phyloP scores from a whole-genome alignment of 2,797 vertebrate species.

The Cryptoprocta ferox region DNA sequence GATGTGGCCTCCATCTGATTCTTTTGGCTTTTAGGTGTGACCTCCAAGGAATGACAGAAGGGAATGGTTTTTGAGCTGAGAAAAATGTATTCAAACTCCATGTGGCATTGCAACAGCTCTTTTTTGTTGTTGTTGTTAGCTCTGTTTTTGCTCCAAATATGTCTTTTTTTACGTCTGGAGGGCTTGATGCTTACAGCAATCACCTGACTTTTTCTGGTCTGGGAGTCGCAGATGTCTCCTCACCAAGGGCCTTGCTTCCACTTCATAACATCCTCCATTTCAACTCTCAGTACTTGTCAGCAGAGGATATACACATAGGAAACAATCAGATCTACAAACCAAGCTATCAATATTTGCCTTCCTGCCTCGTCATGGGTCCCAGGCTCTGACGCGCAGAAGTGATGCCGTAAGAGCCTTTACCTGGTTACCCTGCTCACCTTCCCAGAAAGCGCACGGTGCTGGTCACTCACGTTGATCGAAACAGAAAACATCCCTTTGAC shows the following conservation, averaged over 20 bases:
- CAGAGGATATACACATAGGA: background rate
- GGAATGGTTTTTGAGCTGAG: background rate
- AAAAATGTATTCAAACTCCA: constrained; percentile 1
- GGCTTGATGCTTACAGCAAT: background rate
- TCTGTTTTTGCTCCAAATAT: background rate
- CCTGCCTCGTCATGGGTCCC: constrained; percentile 20
- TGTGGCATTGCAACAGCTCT: background rate
- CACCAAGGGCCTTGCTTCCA: background rate
- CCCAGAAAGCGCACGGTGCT: background rate
- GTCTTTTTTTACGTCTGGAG: constrained; percentile 6
- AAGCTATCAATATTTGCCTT: constrained; percentile 71
- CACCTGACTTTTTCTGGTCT: background rate
- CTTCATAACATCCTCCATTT: background rate
- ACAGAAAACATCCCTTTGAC: background rate
- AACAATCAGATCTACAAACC: constrained; percentile 1
- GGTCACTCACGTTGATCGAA: background rate
- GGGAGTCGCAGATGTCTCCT: background rate
- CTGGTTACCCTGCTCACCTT: background rate
- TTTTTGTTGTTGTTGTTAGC: background rate
- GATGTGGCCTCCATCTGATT: background rate
- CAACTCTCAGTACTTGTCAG: background rate
- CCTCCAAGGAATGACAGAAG: background rate
- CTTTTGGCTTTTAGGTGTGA: constrained; percentile 53
- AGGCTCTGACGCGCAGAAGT: constrained; percentile 56
- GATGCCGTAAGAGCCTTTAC: background rate